Evolutionary conservation across 2,797 vertebrate species (phyloP).

Genomic region (Babyrousa celebensis): DNA sequence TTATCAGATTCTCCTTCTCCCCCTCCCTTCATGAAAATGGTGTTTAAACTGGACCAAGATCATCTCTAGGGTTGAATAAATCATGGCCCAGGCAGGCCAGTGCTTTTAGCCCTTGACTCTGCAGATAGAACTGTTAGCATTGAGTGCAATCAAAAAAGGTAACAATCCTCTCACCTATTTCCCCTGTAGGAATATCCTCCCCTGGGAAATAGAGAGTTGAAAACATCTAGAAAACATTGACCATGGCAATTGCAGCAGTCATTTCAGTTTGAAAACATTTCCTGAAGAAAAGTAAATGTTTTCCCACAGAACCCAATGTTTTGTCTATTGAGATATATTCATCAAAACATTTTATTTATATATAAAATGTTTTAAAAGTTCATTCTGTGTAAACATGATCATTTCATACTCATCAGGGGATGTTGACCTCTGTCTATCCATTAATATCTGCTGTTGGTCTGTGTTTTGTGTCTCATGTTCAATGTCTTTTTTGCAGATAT

Average conservation of each 20-base stretch:
- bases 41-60: not conserved
- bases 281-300: constrained; percentile 75
- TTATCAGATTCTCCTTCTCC: not conserved
- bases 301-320: constrained; percentile 55
- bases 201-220: constrained; percentile 46
- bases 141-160: not conserved
- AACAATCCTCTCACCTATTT: not conserved
- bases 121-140: not conserved
- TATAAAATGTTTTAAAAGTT: constrained; percentile 69
- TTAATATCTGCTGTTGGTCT: constrained; percentile 45
- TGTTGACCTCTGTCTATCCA: not conserved
- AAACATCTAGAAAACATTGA: constrained; percentile 45
- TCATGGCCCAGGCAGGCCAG: not conserved
- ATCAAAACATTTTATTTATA: constrained; percentile 80
- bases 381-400: constrained; percentile 66
- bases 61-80: not conserved
- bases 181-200: not conserved
- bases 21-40: not conserved
- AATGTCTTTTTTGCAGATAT: constrained; percentile 93
- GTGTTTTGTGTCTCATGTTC: constrained; percentile 84
- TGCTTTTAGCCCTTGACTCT: not conserved
- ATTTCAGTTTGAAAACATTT: constrained; percentile 73
- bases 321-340: constrained; percentile 54
- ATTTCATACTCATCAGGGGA: not conserved
- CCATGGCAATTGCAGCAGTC: not conserved